A percentile compares a stretch with the other conserved stretches of the same genome.
Evolutionary conservation across 2,888 invertebrate species (phyloP).

Genomic region (Drosophila siamana): DNA sequence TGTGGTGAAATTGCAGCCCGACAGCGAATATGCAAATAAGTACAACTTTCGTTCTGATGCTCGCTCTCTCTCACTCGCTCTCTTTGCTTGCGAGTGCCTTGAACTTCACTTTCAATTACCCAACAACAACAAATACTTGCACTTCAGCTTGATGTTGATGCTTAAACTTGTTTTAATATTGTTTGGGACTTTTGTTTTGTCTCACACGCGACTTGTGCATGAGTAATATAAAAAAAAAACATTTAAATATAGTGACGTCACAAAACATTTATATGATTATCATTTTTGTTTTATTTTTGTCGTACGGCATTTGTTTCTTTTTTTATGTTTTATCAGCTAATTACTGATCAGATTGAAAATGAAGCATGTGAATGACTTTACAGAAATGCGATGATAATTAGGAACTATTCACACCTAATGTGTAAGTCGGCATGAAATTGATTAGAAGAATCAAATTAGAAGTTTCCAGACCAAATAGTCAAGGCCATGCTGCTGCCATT

Average conservation of each 20-base stretch:
- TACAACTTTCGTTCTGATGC: not conserved
- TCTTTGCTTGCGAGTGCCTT: constrained; percentile 36
- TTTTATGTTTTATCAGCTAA: constrained; percentile 31
- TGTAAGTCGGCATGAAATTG: constrained; percentile 14
- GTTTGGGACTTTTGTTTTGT: constrained; percentile 16
- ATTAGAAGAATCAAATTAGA: constrained; percentile 49
- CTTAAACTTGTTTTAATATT: constrained; percentile 46
- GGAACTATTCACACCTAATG: constrained; percentile 1
- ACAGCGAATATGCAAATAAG: constrained; percentile 9
- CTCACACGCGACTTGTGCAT: constrained; percentile 56
- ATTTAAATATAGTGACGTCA: constrained; percentile 46
- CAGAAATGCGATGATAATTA: constrained; percentile 36
- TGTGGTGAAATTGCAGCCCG: constrained; percentile 62
- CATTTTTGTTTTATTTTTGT: constrained; percentile 10
- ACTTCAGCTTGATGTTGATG: constrained; percentile 1
- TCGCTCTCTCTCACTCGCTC: not conserved
- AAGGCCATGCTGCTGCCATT: constrained; percentile 27
- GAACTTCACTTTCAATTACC: constrained; percentile 37
- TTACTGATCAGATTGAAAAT: constrained; percentile 23
- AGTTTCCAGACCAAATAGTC: constrained; percentile 43
- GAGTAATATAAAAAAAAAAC: constrained; percentile 26
- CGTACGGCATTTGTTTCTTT: not conserved
- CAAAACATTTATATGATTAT: constrained; percentile 25
- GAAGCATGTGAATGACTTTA: constrained; percentile 46
- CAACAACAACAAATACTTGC: not conserved